A percentile compares a stretch with the other conserved stretches of the same genome.
These are phyloP conservation scores for Nyctibius grandis DNA, from an alignment of 2,797 vertebrate genomes.

Conservation along the genomic window DNA sequence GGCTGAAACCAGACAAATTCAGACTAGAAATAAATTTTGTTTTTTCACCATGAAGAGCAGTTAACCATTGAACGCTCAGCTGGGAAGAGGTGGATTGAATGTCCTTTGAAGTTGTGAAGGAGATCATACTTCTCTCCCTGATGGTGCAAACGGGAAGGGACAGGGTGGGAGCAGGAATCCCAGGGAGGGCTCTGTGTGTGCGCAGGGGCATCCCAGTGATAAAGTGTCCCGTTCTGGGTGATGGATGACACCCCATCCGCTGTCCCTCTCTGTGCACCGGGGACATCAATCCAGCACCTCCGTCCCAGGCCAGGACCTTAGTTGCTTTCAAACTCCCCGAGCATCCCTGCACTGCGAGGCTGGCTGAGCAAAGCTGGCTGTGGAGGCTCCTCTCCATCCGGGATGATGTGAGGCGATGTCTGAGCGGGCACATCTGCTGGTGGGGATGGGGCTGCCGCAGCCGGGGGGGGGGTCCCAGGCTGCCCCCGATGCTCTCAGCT, in stretches of 20 bases:
- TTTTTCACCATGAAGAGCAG: background rate
- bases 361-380: background rate
- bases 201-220: background rate
- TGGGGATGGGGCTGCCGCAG: background rate
- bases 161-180: background rate
- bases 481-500: background rate
- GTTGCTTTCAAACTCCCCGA: background rate
- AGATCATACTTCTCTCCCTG: background rate
- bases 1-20: conserved; percentile 15
- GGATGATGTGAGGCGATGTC: background rate
- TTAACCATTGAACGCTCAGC: background rate
- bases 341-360: background rate
- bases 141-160: background rate
- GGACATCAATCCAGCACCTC: background rate
- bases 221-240: background rate
- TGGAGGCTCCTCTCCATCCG: background rate
- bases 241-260: background rate
- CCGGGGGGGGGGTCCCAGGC: background rate
- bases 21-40: background rate
- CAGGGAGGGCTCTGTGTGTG: background rate
- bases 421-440: rapidly evolving
- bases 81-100: background rate
- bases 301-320: background rate
- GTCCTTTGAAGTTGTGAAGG: background rate
- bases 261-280: background rate